Evolutionary conservation across 2,113 vertebrate genomes (phyloP), one percentile per base, ranked within the genome.

Genomic region (Ctenodactylus gundi): DNA sequence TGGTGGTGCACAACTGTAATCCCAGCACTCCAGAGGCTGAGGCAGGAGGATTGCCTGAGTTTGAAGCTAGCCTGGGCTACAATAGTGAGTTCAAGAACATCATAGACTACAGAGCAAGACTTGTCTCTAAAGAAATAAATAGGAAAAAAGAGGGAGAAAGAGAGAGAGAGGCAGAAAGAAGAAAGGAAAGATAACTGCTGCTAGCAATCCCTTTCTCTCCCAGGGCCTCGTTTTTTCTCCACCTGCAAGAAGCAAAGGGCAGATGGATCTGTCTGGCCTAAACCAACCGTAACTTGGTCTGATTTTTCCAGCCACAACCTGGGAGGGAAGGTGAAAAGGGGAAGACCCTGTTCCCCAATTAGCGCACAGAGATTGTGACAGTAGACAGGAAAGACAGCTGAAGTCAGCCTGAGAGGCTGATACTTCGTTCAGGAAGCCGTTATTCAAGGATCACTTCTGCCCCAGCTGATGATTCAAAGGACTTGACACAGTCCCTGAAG

Each of bases 251-350:
- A 75, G 49, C 55, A 72, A 64, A 58, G 2, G 14, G 21, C 46
- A 3, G 9, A 20, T 10, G 0, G 1, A 65, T 44, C 44, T 88
- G 53, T 55, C 1, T 29, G n/a, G 49, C n/a, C 17, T 65, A 82
- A 90, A 55, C 25, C 58, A 36, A 23, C 51, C 51, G 36, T 72
- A 44, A 73, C 46, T 51, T 31, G 57, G 64, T 62, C 91, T 91
- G 93, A 90, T 85, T 94, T 95, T 95, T 93, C 57, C 6, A 3
- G 49, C 65, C 87, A 91, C 84, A 91, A 31, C 25, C 36, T 39
- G 17, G 18, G n/a, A 62, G 25, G 64, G 3, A 2, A 17, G n/a
- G 14, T 25, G 29, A 41, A 80, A 93, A 58, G 58, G 57, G 84
- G 46, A 51, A 95, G 91, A 51, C 57, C 76, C 60, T 17, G 31